A percentile compares a stretch with the other conserved stretches of the same genome.
Conservation (phyloP, 2,113 vertebrate genomes). For the Thalassarche chlororhynchos region DNA sequence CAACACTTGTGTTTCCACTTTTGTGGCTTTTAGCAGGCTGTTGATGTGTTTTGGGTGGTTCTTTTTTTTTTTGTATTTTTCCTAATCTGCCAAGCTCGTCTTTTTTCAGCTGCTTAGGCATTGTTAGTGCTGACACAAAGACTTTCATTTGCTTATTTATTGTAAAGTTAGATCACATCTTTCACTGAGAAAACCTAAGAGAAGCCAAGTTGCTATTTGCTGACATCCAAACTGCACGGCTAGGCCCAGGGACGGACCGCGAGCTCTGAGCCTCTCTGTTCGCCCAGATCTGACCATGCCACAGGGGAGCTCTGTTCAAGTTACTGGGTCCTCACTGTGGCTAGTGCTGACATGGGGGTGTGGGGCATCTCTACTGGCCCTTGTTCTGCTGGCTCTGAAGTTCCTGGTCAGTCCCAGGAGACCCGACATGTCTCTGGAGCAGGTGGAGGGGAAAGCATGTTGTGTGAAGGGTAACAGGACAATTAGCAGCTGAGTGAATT, state of each 20-base stretch:
- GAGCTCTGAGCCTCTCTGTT: background rate
- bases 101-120: background rate
- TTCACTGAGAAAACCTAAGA: background rate
- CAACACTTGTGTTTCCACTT: background rate
- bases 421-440: background rate
- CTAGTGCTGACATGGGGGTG: background rate
- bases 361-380: background rate
- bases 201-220: background rate
- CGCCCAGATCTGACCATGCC: accelerated
- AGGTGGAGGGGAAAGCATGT: background rate
- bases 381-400: background rate
- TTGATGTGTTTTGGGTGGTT: background rate
- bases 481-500: background rate
- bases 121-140: background rate
- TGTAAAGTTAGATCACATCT: background rate
- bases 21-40: background rate
- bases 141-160: background rate
- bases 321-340: background rate
- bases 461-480: background rate
- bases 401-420: background rate
- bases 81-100: background rate
- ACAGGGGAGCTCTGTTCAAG: accelerated
- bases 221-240: accelerated
- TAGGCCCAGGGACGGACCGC: background rate
- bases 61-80: background rate